Conservation (phyloP, 2,113 vertebrate species). For the Nannobrachium achirus region DNA sequence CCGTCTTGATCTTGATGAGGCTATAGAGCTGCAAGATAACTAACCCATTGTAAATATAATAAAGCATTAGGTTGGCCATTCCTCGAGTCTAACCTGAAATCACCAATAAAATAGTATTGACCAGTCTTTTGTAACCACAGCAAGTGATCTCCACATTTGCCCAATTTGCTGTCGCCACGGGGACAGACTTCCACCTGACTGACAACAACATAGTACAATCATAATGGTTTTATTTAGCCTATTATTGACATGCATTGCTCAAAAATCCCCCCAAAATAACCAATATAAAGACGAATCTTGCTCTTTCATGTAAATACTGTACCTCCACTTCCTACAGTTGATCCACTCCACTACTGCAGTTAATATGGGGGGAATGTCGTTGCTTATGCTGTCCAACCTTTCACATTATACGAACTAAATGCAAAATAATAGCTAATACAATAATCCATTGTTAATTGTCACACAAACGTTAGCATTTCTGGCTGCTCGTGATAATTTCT, state of each 20-base stretch:
- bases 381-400: background rate
- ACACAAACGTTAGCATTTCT: background rate
- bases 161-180: background rate
- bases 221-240: background rate
- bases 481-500: rapidly evolving
- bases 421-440: background rate
- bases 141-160: background rate
- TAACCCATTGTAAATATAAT: too few species aligned
- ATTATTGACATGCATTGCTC: background rate
- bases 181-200: background rate
- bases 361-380: background rate
- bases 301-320: background rate
- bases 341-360: background rate
- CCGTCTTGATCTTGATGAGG: too few species aligned
- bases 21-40: too few species aligned
- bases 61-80: too few species aligned
- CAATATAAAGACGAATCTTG: background rate
- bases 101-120: too few species aligned
- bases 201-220: background rate
- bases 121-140: constrained; percentile 15
- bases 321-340: constrained; percentile 35
- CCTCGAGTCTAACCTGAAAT: too few species aligned
- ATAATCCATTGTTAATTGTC: background rate
- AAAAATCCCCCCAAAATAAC: rapidly evolving
- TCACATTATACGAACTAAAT: background rate